Evolutionary conservation across 2,113 vertebrate species (phyloP), one percentile per base, ranked within the genome.

Genomic region (Nothocercus julius): DNA sequence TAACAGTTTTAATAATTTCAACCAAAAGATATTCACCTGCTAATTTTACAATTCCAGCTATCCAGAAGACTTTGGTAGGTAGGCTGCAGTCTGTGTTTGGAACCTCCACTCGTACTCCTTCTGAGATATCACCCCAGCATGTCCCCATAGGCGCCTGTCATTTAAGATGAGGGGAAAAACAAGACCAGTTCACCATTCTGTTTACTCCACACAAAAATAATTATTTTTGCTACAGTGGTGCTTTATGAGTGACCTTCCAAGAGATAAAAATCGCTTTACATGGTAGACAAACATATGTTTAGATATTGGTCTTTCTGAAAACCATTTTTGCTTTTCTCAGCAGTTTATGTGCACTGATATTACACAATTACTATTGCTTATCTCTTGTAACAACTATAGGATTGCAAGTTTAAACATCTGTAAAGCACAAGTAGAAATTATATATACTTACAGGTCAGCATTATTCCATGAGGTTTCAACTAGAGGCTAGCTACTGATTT

Each of bases 1-100:
- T 9, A n/a, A 79, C 56, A 30, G 30, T n/a, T 70, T 72, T 18
- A n/a, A 40, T 24, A 13, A 56, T 42, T 86, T 42, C 32, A 79
- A 68, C 9, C 68, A 4, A 44, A 78, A 36, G 28, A 16, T 32
- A 81, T 77, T 97, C 78, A 99, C 99, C 99, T 98, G 99, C 99
- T 97, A 99, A 97, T 96, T 99, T 99, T 94, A 99, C 97, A 95
- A 99, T 98, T 92, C 98, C 99, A 97, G 99, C 99, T 96, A 99
- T 99, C 99, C 99, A 99, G 98, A 99, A 99, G 94, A 99, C 99
- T 97, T 99, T 99, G 82, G 98, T 98, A 93, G 98, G 98, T 63
- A 99, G 97, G 96, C 95, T 99, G 97, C 98, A 98, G 94, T 99
- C 99, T 7, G 99, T 98, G 97, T 99, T 99, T 53, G 98, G 98